Percentiles rank a stretch among this genome's conserved stretches.
Evolutionary conservation across 1,140 invertebrate species (phyloP).

Genomic region (Dinoponera quadriceps): DNA sequence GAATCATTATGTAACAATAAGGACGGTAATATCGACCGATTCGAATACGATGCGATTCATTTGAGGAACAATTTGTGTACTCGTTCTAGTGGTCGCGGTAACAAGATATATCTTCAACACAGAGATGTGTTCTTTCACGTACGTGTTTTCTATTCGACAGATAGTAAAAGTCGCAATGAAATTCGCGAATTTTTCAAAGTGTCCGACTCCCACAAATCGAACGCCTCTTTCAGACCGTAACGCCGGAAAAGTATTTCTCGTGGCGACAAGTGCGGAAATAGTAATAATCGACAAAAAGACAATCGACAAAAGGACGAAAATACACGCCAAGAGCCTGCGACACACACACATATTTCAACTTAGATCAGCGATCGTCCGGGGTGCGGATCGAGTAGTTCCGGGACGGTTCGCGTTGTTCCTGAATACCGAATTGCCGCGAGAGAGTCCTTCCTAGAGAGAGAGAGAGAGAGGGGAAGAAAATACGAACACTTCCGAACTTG

Average conservation of each 20-base stretch:
- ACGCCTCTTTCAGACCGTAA: slow-evolving; percentile 15
- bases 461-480: no score
- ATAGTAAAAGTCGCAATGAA: slow-evolving; percentile 8
- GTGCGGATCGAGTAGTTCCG: no score
- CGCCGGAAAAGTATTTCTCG: slow-evolving; percentile 6
- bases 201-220: background rate
- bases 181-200: background rate
- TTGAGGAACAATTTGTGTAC: no score
- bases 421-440: no score
- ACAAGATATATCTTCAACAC: no score
- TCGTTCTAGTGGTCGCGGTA: background rate
- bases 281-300: slow-evolving; percentile 1
- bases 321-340: slow-evolving; percentile 70
- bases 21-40: background rate
- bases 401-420: no score
- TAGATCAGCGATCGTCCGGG: slow-evolving; percentile 60
- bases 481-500: no score
- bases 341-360: slow-evolving; percentile 83
- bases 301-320: slow-evolving; percentile 20
- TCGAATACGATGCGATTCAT: no score
- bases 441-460: no score
- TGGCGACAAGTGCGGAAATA: slow-evolving; percentile 23
- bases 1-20: background rate
- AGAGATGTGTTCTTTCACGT: no score
- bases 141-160: background rate